These are phyloP conservation scores for Petrocephalus schoutedeni DNA, from an alignment of 2,797 vertebrate genomes.

Conservation along the genomic window DNA sequence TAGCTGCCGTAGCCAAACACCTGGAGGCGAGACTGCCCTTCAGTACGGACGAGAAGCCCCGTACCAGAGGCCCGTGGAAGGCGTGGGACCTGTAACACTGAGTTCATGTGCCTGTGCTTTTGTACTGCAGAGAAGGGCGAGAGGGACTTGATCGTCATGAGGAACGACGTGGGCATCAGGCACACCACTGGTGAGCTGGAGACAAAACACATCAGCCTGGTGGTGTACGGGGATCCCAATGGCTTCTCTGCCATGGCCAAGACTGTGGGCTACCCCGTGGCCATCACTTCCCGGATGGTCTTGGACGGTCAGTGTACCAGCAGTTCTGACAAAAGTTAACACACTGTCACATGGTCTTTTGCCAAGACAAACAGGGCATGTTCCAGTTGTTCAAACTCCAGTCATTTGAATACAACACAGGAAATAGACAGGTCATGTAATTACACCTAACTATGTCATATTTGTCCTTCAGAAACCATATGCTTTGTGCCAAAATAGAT, in stretches of 20 bases:
- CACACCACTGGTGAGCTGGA: conserved; percentile 91
- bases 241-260: conserved; percentile 96
- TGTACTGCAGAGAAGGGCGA: conserved; percentile 58
- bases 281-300: conserved; percentile 87
- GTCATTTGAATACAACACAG: neutral
- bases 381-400: neutral
- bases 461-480: neutral
- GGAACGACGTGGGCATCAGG: conserved; percentile 80
- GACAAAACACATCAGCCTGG: conserved; percentile 77
- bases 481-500: neutral
- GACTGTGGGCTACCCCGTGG: conserved; percentile 86
- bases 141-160: conserved; percentile 88
- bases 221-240: conserved; percentile 80
- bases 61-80: neutral
- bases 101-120: neutral
- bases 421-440: neutral
- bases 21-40: conserved; percentile 79
- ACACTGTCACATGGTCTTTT: neutral
- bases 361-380: neutral
- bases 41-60: conserved; percentile 56
- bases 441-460: neutral
- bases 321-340: neutral
- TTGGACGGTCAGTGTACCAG: conserved; percentile 73
- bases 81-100: neutral
- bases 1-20: conserved; percentile 80